Evolutionary conservation across 2,113 vertebrate species (phyloP), one percentile per base, ranked within the genome.

Genomic region (Lates calcarifer): DNA sequence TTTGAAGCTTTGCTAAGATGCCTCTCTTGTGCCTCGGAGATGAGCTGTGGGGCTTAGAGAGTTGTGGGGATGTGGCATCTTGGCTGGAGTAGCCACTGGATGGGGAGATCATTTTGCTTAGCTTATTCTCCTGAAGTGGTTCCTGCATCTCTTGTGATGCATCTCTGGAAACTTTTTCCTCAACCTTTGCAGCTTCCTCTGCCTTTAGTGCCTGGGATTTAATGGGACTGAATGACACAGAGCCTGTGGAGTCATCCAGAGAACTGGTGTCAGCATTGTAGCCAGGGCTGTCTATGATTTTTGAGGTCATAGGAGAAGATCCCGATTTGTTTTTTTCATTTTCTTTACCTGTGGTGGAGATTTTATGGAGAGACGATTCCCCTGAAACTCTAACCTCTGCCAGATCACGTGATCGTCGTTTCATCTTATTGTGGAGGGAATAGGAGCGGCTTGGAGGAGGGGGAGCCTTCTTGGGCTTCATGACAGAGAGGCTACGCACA

Each of bases 51-150:
- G 94, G 62, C 1, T 95, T 96, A 62, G 92, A 22, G 69, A 89
- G 88, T 61, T 94, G 90, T 0, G 95, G 94, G 18, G 96, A 96
- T 0, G 93, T 96, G 71, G 94, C 95, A 1, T 96, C 96, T 88
- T 97, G 96, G 87, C 96, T 98, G 0, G 96, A 96, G 87, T 97
- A 97, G 41, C 96, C 96, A 31, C 96, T 97, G 81, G 96, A 97
- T 0, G 97, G 97, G 14, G 97, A 98, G 83, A 96, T 90, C 2
- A 95, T 93, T 90, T 93, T 95, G 67, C 89, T 90, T 17, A 63
- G 68, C 66, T 76, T 83, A 26, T 90, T 91, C 35, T 79, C 76
- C 28, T 24, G 20, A 57, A 28, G 53, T 18, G 15, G 28, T 37
- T 84, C 64, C 63, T 55, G 43, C 24, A 82, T 76, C 29, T 79